A percentile compares a stretch with the other conserved stretches of the same genome.
These are phyloP conservation scores for Cichlasoma orientale DNA, from an alignment of 2,797 vertebrate genomes.

Conservation along the genomic window DNA sequence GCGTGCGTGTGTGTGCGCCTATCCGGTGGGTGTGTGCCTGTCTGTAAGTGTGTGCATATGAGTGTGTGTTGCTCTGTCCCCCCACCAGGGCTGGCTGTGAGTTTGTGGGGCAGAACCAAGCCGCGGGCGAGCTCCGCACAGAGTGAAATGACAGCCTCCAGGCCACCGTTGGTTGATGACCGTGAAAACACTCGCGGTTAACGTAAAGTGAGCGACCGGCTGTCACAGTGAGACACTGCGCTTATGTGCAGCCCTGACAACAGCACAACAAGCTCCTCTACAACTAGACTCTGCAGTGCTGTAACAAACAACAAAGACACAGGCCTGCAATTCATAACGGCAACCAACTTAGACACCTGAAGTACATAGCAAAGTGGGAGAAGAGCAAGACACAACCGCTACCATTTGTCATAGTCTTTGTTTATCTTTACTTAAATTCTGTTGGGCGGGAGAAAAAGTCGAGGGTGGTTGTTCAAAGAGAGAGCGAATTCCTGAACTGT, in stretches of 20 bases:
- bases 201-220: slow-evolving; percentile 76
- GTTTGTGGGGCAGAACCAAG: slow-evolving; percentile 83
- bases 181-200: slow-evolving; percentile 80
- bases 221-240: slow-evolving; percentile 66
- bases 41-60: slow-evolving; percentile 17
- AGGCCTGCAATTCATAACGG: slow-evolving; percentile 52
- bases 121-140: slow-evolving; percentile 69
- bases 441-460: slow-evolving; percentile 38
- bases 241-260: slow-evolving; percentile 67
- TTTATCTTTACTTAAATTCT: slow-evolving; percentile 53
- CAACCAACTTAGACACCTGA: slow-evolving; percentile 54
- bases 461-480: slow-evolving; percentile 33
- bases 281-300: slow-evolving; percentile 59
- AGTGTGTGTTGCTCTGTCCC: slow-evolving; percentile 46
- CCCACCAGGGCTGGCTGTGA: slow-evolving; percentile 73
- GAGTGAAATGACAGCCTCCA: slow-evolving; percentile 77
- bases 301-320: slow-evolving; percentile 62
- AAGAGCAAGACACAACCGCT: slow-evolving; percentile 40
- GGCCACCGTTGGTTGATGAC: slow-evolving; percentile 81
- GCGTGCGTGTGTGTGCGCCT: slow-evolving; percentile 2
- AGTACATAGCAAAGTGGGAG: slow-evolving; percentile 43
- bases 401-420: slow-evolving; percentile 66
- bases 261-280: slow-evolving; percentile 61
- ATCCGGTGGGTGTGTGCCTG: slow-evolving; percentile 1
- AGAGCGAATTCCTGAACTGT: slow-evolving; percentile 55